Conservation (phyloP, 2,888 invertebrate genomes). For the Conchocele bisecta region DNA sequence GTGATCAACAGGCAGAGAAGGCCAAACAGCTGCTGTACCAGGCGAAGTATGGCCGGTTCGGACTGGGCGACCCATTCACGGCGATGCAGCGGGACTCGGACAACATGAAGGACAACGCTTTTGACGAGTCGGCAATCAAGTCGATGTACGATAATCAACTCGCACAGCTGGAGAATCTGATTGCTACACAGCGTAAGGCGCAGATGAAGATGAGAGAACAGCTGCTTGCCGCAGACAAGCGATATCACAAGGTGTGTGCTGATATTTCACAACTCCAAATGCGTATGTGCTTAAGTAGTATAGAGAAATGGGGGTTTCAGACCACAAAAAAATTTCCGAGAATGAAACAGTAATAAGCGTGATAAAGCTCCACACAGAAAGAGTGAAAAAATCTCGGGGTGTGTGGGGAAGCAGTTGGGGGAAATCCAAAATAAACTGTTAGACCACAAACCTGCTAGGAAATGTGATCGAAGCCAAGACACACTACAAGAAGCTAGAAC, state of each 20-base stretch:
- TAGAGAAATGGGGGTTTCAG: no score
- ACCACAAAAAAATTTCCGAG: no score
- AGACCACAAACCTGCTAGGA: no score
- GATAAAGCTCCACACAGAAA: no score
- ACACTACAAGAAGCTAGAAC: no score
- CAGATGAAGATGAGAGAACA: slow-evolving; percentile 90
- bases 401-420: no score
- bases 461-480: no score
- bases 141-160: slow-evolving; percentile 91
- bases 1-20: slow-evolving; percentile 90
- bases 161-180: slow-evolving; percentile 91
- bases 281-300: no score
- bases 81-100: slow-evolving; percentile 92
- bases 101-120: slow-evolving; percentile 80
- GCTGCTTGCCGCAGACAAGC: slow-evolving; percentile 89
- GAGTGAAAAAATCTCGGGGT: no score
- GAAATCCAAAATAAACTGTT: no score
- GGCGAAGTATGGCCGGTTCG: slow-evolving; percentile 87
- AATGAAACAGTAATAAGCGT: no score
- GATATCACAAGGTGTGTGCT: slow-evolving; percentile 88
- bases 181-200: slow-evolving; percentile 90
- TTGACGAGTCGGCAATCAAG: slow-evolving; percentile 87
- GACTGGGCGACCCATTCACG: slow-evolving; percentile 90
- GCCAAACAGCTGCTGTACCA: slow-evolving; percentile 91
- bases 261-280: no score